These are phyloP conservation scores for rat (Rattus norvegicus) DNA, from an alignment of 2,113 vertebrate species.

Conservation along the genomic window DNA sequence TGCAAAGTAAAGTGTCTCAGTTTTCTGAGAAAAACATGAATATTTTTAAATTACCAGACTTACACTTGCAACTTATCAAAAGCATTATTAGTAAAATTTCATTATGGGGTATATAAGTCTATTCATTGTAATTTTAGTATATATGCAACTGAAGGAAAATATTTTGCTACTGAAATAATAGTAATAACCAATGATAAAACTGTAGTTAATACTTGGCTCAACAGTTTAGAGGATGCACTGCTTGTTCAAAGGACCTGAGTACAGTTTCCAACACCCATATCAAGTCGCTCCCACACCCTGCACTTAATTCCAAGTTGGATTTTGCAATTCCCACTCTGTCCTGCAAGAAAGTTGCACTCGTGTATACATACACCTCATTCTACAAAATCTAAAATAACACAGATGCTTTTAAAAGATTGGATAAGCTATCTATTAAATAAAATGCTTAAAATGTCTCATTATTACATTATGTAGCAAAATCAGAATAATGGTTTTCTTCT, in stretches of 20 bases:
- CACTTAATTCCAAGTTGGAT: neutral
- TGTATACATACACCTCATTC: accelerated
- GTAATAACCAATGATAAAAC: no score
- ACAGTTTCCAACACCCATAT: no score
- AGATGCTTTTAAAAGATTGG: neutral
- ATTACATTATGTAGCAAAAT: conserved; percentile 68
- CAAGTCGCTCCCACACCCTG: neutral
- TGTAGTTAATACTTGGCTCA: neutral
- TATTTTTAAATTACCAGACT: conserved; percentile 34
- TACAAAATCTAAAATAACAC: neutral
- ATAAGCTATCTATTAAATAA: neutral
- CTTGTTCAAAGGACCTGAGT: neutral
- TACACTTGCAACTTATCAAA: conserved; percentile 47
- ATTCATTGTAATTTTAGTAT: conserved; percentile 63
- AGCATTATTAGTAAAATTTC: conserved; percentile 48
- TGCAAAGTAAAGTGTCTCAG: neutral
- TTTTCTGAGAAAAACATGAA: neutral
- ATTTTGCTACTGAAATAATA: neutral
- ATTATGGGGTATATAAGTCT: conserved; percentile 37
- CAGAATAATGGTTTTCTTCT: conserved; percentile 52
- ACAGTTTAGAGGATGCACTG: neutral
- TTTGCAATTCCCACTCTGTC: neutral
- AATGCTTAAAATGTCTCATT: conserved; percentile 52
- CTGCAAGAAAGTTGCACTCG: accelerated
- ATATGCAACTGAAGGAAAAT: neutral